These are phyloP conservation scores for Semotilus atromaculatus DNA, from an alignment of 2,797 vertebrate species.

Conservation along the genomic window DNA sequence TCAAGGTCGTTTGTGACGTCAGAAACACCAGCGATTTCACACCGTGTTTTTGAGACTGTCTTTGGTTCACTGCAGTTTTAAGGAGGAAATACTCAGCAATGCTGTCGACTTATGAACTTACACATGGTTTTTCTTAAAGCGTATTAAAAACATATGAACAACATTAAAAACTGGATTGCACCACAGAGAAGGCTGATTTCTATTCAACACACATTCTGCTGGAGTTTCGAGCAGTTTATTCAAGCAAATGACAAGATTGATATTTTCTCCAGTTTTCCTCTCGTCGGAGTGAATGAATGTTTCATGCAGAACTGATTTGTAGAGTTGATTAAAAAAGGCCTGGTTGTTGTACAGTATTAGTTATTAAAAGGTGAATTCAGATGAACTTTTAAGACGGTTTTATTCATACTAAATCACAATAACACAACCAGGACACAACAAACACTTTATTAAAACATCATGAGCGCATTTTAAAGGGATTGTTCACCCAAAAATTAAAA, in stretches of 20 bases:
- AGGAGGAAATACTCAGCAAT: no score
- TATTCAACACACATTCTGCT: conserved; percentile 61
- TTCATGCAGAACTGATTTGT: neutral
- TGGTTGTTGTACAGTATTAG: neutral
- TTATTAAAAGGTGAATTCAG: conserved; percentile 34
- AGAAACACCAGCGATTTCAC: no score
- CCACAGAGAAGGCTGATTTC: conserved; percentile 17
- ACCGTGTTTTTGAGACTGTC: no score
- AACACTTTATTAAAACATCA: conserved; percentile 19
- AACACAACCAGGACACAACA: conserved; percentile 31
- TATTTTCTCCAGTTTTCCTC: neutral
- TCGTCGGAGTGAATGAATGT: neutral
- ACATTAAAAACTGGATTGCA: no score
- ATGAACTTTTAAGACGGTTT: neutral
- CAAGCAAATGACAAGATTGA: conserved; percentile 74
- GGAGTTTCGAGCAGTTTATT: conserved; percentile 82
- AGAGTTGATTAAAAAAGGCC: neutral
- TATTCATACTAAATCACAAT: conserved; percentile 30
- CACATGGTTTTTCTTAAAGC: no score
- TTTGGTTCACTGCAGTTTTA: no score
- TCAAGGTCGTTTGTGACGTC: no score
- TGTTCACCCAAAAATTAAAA: neutral
- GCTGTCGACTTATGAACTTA: no score
- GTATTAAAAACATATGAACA: no score
- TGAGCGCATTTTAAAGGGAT: conserved; percentile 7